Percentiles rank a stretch among this genome's conserved stretches.
Evolutionary conservation across 2,888 invertebrate genomes (phyloP).

Genomic region (Nomada ruficornis): DNA sequence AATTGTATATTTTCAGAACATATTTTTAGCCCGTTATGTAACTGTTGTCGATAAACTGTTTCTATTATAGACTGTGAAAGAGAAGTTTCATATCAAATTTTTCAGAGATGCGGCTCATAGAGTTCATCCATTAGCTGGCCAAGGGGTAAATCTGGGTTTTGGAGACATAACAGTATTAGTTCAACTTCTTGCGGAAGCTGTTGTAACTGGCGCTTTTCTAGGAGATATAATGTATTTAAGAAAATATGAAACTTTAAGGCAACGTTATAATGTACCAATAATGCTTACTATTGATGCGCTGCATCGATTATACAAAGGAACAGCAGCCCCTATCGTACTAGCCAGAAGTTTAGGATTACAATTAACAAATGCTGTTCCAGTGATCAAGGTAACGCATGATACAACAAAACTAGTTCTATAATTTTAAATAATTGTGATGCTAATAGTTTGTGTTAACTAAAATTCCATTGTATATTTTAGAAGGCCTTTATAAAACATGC

Average conservation of each 20-base stretch:
- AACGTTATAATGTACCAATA: conserved; percentile 94
- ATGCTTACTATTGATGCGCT: conserved; percentile 95
- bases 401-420: not conserved
- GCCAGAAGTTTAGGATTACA: conserved; percentile 93
- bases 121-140: conserved; percentile 98
- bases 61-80: not conserved
- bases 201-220: conserved; percentile 90
- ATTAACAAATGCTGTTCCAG: conserved; percentile 90
- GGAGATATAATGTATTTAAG: conserved; percentile 89
- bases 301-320: conserved; percentile 92
- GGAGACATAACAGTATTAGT: conserved; percentile 94
- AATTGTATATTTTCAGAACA: conserved; percentile 21
- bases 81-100: conserved; percentile 35
- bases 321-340: conserved; percentile 91
- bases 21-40: not conserved
- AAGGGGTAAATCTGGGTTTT: conserved; percentile 99
- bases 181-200: conserved; percentile 88
- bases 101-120: conserved; percentile 94
- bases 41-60: not conserved
- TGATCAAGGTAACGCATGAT: conserved; percentile 88
- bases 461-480: conserved; percentile 67
- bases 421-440: not conserved
- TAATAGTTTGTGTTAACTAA: conserved; percentile 5
- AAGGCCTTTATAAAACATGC: conserved; percentile 76
- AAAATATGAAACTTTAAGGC: conserved; percentile 93